Percentiles rank a stretch among this genome's conserved stretches.
These are phyloP conservation scores for Tachuris rubrigastra DNA, from an alignment of 2,113 vertebrate species.

Conservation along the genomic window DNA sequence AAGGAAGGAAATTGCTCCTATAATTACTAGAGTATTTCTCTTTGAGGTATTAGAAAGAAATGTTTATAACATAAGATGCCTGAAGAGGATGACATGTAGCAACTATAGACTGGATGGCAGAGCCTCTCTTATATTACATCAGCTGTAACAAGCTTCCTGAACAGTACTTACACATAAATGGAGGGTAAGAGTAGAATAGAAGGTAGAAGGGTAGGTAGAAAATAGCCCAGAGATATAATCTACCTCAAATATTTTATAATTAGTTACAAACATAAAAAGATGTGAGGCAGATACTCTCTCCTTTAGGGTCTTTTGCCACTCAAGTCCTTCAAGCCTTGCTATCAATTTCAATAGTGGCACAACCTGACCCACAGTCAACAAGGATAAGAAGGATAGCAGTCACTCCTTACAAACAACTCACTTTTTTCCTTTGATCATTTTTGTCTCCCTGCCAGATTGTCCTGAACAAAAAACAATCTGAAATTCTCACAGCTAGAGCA, in stretches of 20 bases:
- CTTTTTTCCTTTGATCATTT: not conserved
- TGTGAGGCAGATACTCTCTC: not conserved
- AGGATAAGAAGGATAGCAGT: not conserved
- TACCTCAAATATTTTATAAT: not conserved
- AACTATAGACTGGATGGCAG: not conserved
- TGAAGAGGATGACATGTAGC: constrained; percentile 6
- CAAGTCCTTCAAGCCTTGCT: not conserved
- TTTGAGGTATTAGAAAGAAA: constrained; percentile 58
- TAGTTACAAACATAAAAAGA: not conserved
- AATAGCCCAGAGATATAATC: not conserved
- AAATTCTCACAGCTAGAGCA: constrained; percentile 1
- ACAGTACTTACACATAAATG: not conserved
- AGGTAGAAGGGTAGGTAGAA: not conserved
- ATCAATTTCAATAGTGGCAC: not conserved
- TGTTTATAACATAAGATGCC: constrained; percentile 22
- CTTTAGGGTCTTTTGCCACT: not conserved
- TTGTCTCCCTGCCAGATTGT: not conserved
- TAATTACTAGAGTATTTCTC: constrained; percentile 61
- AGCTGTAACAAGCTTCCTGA: not conserved
- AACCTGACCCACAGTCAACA: not conserved
- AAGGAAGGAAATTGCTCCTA: constrained; percentile 56
- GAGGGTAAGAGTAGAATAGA: not conserved
- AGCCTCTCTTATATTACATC: not conserved
- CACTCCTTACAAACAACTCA: not conserved
- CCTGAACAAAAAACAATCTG: not conserved